phyloP scores from a whole-genome alignment of 1,140 invertebrate genomes.

The Drosophila subobscura region DNA sequence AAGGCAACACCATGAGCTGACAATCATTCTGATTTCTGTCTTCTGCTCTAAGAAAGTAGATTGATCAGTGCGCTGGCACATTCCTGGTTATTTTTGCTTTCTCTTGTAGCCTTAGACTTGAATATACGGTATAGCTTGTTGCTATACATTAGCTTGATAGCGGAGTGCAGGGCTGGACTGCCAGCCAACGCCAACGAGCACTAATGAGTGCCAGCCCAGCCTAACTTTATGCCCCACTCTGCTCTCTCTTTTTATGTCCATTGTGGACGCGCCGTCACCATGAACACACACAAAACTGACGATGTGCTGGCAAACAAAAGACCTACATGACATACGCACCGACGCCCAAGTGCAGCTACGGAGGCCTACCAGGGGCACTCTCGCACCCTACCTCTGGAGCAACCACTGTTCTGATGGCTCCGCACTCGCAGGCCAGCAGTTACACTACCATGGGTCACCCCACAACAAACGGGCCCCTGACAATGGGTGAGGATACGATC shows the following conservation, averaged over 20 bases:
- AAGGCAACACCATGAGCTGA: too few relatives aligned
- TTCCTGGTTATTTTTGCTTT: too few relatives aligned
- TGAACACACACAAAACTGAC: slow-evolving; percentile 30
- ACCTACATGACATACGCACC: slow-evolving; percentile 71
- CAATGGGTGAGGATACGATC: slow-evolving; percentile 53
- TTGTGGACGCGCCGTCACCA: slow-evolving; percentile 41
- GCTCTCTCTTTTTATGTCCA: slow-evolving; percentile 57
- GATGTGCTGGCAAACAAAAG: slow-evolving; percentile 55
- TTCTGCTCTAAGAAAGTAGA: too few relatives aligned
- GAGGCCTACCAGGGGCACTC: slow-evolving; percentile 40
- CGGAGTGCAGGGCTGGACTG: too few relatives aligned
- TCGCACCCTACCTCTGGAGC: slow-evolving; percentile 51
- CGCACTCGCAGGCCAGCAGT: slow-evolving; percentile 48
- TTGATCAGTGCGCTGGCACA: too few relatives aligned
- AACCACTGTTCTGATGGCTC: slow-evolving; percentile 63
- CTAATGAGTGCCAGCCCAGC: slow-evolving; percentile 40
- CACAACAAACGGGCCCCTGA: slow-evolving; percentile 55
- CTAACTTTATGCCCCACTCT: slow-evolving; percentile 39
- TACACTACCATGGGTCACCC: slow-evolving; percentile 66
- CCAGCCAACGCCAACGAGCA: slow-evolving; percentile 33
- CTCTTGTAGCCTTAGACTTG: too few relatives aligned
- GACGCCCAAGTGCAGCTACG: slow-evolving; percentile 63
- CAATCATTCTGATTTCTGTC: too few relatives aligned
- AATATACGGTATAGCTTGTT: too few relatives aligned
- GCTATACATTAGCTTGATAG: too few relatives aligned